A percentile compares a stretch with the other conserved stretches of the same genome.
Conservation (phyloP, 1,140 invertebrate genomes). For the Temnothorax nylanderi region DNA sequence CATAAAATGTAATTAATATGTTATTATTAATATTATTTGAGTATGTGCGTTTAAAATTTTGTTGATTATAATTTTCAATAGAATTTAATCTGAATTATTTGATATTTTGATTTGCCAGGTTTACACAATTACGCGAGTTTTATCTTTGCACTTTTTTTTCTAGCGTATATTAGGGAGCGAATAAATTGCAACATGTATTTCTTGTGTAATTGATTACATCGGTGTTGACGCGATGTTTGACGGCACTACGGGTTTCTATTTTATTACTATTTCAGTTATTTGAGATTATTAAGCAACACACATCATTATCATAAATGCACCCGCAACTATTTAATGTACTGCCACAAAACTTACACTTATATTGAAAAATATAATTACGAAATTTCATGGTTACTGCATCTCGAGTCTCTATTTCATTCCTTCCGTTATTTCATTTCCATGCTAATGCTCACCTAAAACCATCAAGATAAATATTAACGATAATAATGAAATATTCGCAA, state of each 20-base stretch:
- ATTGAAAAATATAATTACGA: conserved; percentile 51
- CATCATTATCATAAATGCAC: conserved; percentile 34
- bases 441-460: not conserved
- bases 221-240: not conserved
- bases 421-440: not conserved
- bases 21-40: not conserved
- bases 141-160: not conserved
- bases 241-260: not conserved
- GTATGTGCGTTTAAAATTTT: not conserved
- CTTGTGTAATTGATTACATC: not conserved
- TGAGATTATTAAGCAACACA: conserved; percentile 31
- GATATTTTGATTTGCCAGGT: not conserved
- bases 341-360: conserved; percentile 45
- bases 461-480: not conserved
- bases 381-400: not conserved
- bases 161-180: not conserved
- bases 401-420: not conserved
- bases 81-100: conserved; percentile 3
- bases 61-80: conserved; percentile 5
- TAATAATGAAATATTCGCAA: not conserved
- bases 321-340: conserved; percentile 47
- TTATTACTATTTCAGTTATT: conserved; percentile 38
- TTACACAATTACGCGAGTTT: not conserved
- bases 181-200: conserved; percentile 8
- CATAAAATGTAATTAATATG: not conserved